Conservation (phyloP, 2,888 invertebrate species). For the Agrochola circellaris region DNA sequence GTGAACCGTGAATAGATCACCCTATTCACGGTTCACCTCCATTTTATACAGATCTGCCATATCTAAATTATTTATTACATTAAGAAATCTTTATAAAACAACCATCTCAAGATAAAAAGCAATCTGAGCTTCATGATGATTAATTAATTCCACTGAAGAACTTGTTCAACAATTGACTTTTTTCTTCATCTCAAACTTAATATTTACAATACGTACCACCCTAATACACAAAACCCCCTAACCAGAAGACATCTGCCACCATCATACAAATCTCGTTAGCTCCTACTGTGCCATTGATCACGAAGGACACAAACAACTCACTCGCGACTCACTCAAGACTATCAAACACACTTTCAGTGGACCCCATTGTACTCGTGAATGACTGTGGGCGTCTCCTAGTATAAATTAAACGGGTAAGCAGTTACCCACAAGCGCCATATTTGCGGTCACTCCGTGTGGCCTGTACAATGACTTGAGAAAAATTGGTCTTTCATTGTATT, state of each 20-base stretch:
- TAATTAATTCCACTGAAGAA: slow-evolving; percentile 13
- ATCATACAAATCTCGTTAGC: slow-evolving; percentile 76
- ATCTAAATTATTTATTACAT: background rate
- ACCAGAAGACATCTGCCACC: slow-evolving; percentile 73
- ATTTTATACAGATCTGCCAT: background rate
- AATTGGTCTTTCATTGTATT: slow-evolving; percentile 63
- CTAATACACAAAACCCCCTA: slow-evolving; percentile 47
- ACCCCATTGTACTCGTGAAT: slow-evolving; percentile 78
- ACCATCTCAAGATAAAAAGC: background rate
- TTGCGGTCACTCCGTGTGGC: slow-evolving; percentile 75
- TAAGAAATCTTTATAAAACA: background rate
- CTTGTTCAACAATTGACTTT: slow-evolving; percentile 1
- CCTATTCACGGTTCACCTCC: background rate
- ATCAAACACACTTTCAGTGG: slow-evolving; percentile 80
- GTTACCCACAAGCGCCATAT: slow-evolving; percentile 69
- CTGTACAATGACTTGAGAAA: slow-evolving; percentile 73
- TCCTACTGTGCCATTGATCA: slow-evolving; percentile 78
- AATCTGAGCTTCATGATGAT: slow-evolving; percentile 7
- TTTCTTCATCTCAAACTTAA: slow-evolving; percentile 5
- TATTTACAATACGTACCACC: slow-evolving; percentile 25
- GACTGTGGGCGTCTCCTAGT: slow-evolving; percentile 80
- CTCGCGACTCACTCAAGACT: slow-evolving; percentile 71
- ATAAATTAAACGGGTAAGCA: slow-evolving; percentile 70
- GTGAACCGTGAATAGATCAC: too few relatives aligned
- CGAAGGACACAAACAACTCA: slow-evolving; percentile 55